Evolutionary conservation across 2,888 invertebrate species (phyloP).

Genomic region (Sminthurinus aureus): DNA sequence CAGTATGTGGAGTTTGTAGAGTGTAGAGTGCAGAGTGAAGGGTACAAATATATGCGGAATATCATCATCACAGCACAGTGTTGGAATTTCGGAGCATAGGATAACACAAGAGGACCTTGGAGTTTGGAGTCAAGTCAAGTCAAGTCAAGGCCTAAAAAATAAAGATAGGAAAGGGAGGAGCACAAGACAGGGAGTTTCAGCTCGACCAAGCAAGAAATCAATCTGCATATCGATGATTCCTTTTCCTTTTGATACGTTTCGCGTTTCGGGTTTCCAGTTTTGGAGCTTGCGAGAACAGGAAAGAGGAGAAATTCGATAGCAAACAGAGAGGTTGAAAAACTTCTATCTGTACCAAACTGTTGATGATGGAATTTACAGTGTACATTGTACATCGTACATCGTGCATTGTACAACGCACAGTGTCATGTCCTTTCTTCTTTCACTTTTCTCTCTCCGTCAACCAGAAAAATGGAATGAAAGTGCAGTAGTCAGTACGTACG

Average conservation of each 20-base stretch:
- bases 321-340: too few species aligned
- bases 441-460: not conserved
- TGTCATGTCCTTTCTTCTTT: not conserved
- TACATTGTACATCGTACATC: not conserved
- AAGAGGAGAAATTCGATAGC: too few species aligned
- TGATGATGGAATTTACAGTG: constrained; percentile 18
- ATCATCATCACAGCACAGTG: not conserved
- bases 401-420: not conserved
- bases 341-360: not conserved
- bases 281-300: not conserved
- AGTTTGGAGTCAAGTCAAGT: not conserved
- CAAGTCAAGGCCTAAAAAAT: constrained; percentile 25
- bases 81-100: not conserved
- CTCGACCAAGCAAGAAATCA: constrained; percentile 27
- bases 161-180: constrained; percentile 15
- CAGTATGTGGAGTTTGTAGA: too few species aligned
- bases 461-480: too few species aligned
- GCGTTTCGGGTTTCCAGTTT: not conserved
- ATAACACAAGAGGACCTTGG: not conserved
- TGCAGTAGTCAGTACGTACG: too few species aligned
- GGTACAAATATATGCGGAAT: not conserved
- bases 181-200: constrained; percentile 22
- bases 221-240: constrained; percentile 26
- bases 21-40: not conserved
- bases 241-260: constrained; percentile 17